Conservation (phyloP, 2,113 vertebrate genomes). For the Nothoprocta perdicaria region DNA sequence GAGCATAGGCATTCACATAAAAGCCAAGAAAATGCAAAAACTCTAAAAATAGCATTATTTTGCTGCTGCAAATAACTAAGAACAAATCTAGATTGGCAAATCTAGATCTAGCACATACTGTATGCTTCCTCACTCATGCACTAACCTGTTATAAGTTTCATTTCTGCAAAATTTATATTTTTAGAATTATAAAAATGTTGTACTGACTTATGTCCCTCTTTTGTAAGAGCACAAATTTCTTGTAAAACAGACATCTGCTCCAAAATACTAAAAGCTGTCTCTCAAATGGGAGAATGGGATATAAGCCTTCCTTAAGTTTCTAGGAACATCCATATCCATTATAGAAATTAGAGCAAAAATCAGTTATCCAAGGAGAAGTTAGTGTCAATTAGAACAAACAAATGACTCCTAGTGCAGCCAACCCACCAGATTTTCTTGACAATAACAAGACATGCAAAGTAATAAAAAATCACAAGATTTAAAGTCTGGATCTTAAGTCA, state of each 20-base stretch:
- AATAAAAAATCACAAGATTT: background rate
- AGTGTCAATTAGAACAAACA: background rate
- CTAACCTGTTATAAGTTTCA: background rate
- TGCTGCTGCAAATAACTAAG: background rate
- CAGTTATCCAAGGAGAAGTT: background rate
- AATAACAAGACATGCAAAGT: background rate
- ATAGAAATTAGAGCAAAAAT: background rate
- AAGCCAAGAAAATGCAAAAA: background rate
- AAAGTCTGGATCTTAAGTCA: background rate
- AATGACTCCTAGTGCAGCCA: background rate
- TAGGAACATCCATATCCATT: background rate
- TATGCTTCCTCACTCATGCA: background rate
- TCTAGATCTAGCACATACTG: background rate
- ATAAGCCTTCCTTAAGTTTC: background rate
- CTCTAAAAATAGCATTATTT: background rate
- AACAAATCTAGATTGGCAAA: background rate
- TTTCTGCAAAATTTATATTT: background rate
- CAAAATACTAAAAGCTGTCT: background rate
- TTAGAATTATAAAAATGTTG: background rate
- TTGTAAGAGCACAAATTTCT: background rate
- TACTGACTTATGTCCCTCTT: background rate
- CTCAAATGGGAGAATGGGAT: background rate
- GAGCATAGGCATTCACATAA: accelerated
- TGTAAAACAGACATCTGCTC: background rate
- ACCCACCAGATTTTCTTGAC: background rate